Evolutionary conservation across 2,888 invertebrate genomes (phyloP), one percentile per base, ranked within the genome.

Genomic region (Smittia aterrima): DNA sequence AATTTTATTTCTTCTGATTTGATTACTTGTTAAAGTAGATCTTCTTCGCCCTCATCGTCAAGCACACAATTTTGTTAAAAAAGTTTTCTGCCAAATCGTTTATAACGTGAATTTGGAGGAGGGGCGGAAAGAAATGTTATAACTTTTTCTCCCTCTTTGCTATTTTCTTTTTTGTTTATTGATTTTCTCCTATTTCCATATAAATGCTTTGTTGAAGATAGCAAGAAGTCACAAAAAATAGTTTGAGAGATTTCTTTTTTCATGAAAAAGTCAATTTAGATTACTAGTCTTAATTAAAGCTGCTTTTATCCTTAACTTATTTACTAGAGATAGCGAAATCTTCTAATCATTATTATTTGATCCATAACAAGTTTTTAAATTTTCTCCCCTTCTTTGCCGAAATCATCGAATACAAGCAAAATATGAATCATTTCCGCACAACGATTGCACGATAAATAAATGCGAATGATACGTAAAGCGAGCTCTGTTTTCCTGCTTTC

Each of bases 1-100:
- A 62, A 72, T 72, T 72, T 72, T 62, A 72, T 72, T 72, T 58
- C 58, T 72, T 38, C 40, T 58, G 72, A 72, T 72, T 72, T 72
- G 72, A 72, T 72, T 72, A 62, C 72, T 62, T 72, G 72, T 40
- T 72, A 72, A 72, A 54, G 40, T 72, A 62, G 53, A 53, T 54
- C 27, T 70, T 22, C 22, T 58, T 58, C 20, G 4, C 32, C 47
- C 16, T 47, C 47, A n/a, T 58, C 22, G 22, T 22, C 22, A 18
- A 20, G 22, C 58, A 22, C 25, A 27, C n/a, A 9, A 9, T 13
- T 27, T 64, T 64, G 6, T 9, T 9, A 58, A 58, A 58, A 58
- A 64, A 25, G 4, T 64, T 64, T 64, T 25, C n/a, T 7, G 25
- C 25, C 27, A 41, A 67, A 47, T 67, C 47, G 41, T 67, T 67